Evolutionary conservation across 2,888 invertebrate genomes (phyloP).

Genomic region (Dichetophora obliterata): DNA sequence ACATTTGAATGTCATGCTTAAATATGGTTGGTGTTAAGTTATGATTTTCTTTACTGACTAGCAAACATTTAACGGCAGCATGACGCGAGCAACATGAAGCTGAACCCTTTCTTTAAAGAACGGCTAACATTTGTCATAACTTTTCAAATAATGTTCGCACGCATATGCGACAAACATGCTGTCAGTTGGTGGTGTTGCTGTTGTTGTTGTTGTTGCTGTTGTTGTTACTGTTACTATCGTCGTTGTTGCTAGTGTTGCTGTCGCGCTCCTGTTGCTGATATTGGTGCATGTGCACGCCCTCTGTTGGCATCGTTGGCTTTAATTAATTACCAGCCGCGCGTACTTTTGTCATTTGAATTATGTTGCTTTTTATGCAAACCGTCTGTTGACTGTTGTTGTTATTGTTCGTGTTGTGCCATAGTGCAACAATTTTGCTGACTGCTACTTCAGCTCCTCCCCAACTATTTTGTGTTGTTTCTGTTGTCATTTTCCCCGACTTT

Average conservation of each 20-base stretch:
- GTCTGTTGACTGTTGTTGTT: neutral
- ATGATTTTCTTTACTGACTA: neutral
- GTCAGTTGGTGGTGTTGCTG: neutral
- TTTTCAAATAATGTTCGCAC: slow-evolving; percentile 8
- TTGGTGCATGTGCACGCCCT: neutral
- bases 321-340: slow-evolving; percentile 34
- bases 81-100: neutral
- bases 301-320: neutral
- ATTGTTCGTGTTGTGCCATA: neutral
- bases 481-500: slow-evolving; percentile 9
- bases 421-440: neutral
- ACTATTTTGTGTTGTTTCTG: neutral
- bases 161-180: neutral
- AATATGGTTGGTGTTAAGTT: slow-evolving; percentile 9
- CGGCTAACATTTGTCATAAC: slow-evolving; percentile 33
- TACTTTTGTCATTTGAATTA: slow-evolving; percentile 35
- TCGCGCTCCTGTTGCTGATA: neutral
- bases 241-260: neutral
- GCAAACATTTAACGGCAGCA: neutral
- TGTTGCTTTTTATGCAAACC: slow-evolving; percentile 9
- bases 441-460: neutral
- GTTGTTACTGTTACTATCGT: neutral
- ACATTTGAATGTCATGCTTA: slow-evolving; percentile 6
- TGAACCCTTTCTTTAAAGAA: neutral
- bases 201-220: neutral